Evolutionary conservation across 2,888 invertebrate species (phyloP).

Genomic region (Thereva nobilitata): DNA sequence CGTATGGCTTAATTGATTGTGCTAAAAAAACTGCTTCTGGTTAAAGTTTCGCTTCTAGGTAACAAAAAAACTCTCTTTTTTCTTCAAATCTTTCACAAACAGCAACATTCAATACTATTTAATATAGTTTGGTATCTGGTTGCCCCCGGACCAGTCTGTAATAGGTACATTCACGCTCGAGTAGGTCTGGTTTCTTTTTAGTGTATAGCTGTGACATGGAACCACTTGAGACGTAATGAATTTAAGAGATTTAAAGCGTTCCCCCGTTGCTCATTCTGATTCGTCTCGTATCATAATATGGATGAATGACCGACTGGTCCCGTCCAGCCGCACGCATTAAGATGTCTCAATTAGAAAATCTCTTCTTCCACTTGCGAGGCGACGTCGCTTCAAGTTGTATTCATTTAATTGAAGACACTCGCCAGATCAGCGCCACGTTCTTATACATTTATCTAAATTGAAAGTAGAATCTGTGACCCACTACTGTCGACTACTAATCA

Average conservation of each 20-base stretch:
- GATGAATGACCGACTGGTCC: slow-evolving; percentile 6
- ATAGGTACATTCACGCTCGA: neutral
- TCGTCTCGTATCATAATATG: slow-evolving; percentile 4
- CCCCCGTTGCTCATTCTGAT: neutral
- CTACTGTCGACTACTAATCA: neutral
- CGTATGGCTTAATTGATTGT: slow-evolving; percentile 22
- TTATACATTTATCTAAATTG: slow-evolving; percentile 1
- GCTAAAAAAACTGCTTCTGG: slow-evolving; percentile 6
- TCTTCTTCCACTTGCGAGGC: too few relatives aligned
- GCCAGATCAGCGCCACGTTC: neutral
- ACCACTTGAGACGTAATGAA: slow-evolving; percentile 6
- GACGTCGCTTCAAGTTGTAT: too few relatives aligned
- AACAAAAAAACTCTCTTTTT: too few relatives aligned
- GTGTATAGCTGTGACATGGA: neutral
- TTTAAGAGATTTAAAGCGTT: neutral
- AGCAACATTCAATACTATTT: too few relatives aligned
- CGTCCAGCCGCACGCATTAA: slow-evolving; percentile 7
- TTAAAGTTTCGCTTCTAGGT: slow-evolving; percentile 1
- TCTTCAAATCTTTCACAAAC: too few relatives aligned
- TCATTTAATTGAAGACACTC: too few relatives aligned
- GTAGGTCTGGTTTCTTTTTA: neutral
- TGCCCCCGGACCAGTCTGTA: neutral
- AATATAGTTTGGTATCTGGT: too few relatives aligned
- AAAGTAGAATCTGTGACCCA: slow-evolving; percentile 16
- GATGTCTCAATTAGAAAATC: slow-evolving; percentile 14